Evolutionary conservation across 2,113 vertebrate genomes (phyloP), one percentile per base, ranked within the genome.

Genomic region (Sinocyclocheilus anshuiensis): DNA sequence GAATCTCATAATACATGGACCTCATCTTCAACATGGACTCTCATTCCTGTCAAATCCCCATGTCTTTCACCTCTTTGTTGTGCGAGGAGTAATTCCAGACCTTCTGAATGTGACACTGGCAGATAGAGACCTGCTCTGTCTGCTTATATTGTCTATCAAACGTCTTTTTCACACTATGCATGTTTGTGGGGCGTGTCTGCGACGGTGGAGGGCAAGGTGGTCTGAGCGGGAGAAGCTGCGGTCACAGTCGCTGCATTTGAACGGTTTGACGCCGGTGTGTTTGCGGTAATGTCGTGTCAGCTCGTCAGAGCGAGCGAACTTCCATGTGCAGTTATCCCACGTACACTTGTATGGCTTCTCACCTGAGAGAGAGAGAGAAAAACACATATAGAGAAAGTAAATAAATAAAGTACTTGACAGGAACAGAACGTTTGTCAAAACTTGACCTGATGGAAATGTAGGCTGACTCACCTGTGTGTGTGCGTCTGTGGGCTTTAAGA

Each of bases 321-420:
- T 97, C 96, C 96, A 97, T 0, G 96, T 96, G 93, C 96, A 97
- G 16, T 96, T 96, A 89, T 96, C 96, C 96, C 96, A 97, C 0
- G 96, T 97, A 87, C 96, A 97, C 86, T 96, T 96, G 93, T 97
- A 97, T 0, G 96, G 96, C 78, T 97, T 97, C 93, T 97, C 96
- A 91, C 96, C 96, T 97, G 36, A 57, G 5, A 57, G 13, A 76
- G 16, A 77, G 59, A 53, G 53, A 55, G 53, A 55, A 18, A 72
- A 39, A 50, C 36, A 69, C 6, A 45, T 6, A 48, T 4, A 53
- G 33, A 26, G 29, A 5, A 53, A 4, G 15, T 18, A 36, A 78
- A 11, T 18, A 12, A 26, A 33, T 29, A 16, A 39, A 20, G 15
- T 71, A 29, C 22, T 6, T 61, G 22, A 61, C 71, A 3, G 20